Conservation (phyloP, 2,797 vertebrate species). For the Cetoscarus ocellatus region DNA sequence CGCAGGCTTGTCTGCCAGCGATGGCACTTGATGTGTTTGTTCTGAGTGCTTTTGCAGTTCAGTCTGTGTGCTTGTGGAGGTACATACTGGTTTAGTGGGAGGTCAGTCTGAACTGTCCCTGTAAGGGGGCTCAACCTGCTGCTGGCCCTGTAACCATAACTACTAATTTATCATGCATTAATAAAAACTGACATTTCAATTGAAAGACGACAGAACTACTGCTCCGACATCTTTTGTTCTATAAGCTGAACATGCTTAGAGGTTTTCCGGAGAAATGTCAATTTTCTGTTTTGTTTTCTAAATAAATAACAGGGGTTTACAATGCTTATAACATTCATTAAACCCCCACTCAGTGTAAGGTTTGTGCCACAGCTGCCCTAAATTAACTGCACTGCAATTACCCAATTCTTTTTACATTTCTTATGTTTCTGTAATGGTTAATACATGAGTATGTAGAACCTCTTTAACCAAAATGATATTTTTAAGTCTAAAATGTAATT, state of each 20-base stretch:
- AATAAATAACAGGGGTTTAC: too few relatives aligned
- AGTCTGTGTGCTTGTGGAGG: slow-evolving; percentile 51
- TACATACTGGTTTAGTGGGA: slow-evolving; percentile 44
- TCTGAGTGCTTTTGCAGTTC: slow-evolving; percentile 23
- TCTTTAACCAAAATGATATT: too few relatives aligned
- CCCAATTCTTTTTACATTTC: too few relatives aligned
- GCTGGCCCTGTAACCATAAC: slow-evolving; percentile 61
- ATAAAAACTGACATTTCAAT: slow-evolving; percentile 76
- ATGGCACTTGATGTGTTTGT: slow-evolving; percentile 2
- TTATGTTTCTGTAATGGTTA: too few relatives aligned
- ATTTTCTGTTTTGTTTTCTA: neutral
- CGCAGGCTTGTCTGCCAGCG: slow-evolving; percentile 12
- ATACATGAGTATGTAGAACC: too few relatives aligned
- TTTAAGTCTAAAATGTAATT: too few relatives aligned
- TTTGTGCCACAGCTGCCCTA: too few relatives aligned
- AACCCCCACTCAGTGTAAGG: too few relatives aligned
- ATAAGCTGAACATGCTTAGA: neutral
- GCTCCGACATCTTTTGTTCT: slow-evolving; percentile 24
- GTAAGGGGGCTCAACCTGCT: slow-evolving; percentile 31
- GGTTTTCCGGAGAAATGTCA: neutral
- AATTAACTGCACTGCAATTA: too few relatives aligned
- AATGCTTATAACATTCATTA: too few relatives aligned
- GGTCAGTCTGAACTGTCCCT: slow-evolving; percentile 42
- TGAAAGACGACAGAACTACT: neutral
- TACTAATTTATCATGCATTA: slow-evolving; percentile 71